Evolutionary conservation across 1,140 invertebrate genomes (phyloP).

Genomic region (Phthorimaea operculella): DNA sequence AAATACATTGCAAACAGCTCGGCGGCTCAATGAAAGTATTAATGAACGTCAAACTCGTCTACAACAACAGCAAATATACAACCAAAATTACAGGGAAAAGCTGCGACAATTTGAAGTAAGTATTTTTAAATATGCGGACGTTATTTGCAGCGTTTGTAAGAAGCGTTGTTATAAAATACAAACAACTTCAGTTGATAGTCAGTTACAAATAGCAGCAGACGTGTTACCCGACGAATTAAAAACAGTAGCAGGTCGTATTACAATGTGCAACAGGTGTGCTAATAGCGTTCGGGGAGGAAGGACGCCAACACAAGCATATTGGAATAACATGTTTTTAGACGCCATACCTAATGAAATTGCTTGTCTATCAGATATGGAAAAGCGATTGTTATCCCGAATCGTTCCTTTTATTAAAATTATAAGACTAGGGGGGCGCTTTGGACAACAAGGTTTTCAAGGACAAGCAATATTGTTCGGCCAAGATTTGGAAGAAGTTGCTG

Average conservation of each 20-base stretch:
- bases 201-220: no score
- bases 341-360: conserved; percentile 5
- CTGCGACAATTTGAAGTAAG: no score
- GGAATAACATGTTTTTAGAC: conserved; percentile 11
- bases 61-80: no score
- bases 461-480: conserved; percentile 4
- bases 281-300: conserved; percentile 4
- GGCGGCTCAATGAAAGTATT: no score
- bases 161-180: no score
- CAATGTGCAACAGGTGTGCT: conserved; percentile 9
- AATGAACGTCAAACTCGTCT: no score
- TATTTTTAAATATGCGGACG: no score
- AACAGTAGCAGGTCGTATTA: conserved; percentile 2
- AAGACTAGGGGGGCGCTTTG: conserved; percentile 7
- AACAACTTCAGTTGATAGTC: no score
- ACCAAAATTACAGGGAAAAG: no score
- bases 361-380: conserved; percentile 12
- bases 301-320: conserved; percentile 10
- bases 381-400: conserved; percentile 7
- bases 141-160: no score
- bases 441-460: conserved; percentile 11
- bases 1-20: no score
- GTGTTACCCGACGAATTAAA: no score
- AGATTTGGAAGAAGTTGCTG: conserved; percentile 6
- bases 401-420: conserved; percentile 10